Conservation (phyloP, 2,888 invertebrate genomes). For the Auanema sp. region DNA sequence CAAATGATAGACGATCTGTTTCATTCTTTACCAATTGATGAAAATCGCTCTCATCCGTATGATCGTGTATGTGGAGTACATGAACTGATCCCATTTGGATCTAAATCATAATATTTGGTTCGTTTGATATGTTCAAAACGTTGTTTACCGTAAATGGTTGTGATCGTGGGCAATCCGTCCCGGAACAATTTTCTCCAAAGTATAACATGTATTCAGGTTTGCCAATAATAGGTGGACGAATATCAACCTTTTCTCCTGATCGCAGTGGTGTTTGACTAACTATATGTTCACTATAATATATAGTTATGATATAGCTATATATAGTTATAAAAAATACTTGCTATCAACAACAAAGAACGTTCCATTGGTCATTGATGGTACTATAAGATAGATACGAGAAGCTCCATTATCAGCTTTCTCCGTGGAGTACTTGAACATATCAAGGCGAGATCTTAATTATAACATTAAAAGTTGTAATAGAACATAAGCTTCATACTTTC, state of each 20-base stretch:
- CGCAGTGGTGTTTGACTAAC: slow-evolving; percentile 22
- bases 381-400: slow-evolving; percentile 47
- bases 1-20: background rate
- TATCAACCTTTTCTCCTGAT: slow-evolving; percentile 42
- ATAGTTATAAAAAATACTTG: slow-evolving; percentile 9
- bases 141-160: slow-evolving; percentile 7
- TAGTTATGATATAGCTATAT: background rate
- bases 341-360: slow-evolving; percentile 31
- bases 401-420: slow-evolving; percentile 55
- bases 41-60: slow-evolving; percentile 26
- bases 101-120: slow-evolving; percentile 14
- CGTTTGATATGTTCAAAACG: background rate
- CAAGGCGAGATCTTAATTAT: slow-evolving; percentile 14
- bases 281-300: slow-evolving; percentile 25
- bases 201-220: slow-evolving; percentile 41
- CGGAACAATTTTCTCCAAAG: slow-evolving; percentile 45
- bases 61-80: slow-evolving; percentile 36
- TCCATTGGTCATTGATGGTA: slow-evolving; percentile 26
- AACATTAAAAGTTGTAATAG: background rate
- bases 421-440: slow-evolving; percentile 38
- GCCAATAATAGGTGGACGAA: slow-evolving; percentile 50
- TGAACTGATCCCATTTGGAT: slow-evolving; percentile 42
- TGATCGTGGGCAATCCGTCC: slow-evolving; percentile 24
- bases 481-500: slow-evolving; percentile 17
- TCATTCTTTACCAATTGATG: slow-evolving; percentile 22